phyloP scores from a whole-genome alignment of 2,113 vertebrate genomes.

The Gracilinanus agilis region DNA sequence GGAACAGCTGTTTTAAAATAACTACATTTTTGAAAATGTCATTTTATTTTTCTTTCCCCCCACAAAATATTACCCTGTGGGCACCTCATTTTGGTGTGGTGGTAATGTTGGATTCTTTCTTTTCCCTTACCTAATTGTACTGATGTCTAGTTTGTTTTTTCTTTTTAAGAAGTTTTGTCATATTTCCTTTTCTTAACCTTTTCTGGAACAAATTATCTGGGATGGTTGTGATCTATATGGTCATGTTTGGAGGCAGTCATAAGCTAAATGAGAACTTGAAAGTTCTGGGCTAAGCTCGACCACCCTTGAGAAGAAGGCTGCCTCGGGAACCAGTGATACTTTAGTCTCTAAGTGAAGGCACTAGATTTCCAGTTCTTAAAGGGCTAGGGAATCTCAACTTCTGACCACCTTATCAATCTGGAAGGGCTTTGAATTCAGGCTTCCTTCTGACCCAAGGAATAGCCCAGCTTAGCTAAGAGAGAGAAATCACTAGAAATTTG shows the following conservation, averaged over 20 bases:
- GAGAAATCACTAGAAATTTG: background rate
- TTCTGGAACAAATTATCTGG: background rate
- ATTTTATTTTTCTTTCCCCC: background rate
- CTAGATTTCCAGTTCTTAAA: background rate
- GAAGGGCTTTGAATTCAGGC: background rate
- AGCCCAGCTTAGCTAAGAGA: background rate
- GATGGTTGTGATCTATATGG: background rate
- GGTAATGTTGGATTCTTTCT: background rate
- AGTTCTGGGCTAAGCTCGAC: background rate
- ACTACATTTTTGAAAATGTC: background rate
- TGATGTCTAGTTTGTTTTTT: background rate
- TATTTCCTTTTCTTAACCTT: background rate
- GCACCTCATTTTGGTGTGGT: background rate
- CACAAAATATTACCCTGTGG: background rate
- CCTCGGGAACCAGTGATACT: background rate
- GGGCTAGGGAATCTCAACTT: background rate
- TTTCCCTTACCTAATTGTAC: background rate
- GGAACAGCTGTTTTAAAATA: background rate
- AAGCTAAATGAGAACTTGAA: background rate
- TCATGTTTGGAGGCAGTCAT: background rate
- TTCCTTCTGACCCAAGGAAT: background rate
- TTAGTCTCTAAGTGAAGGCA: background rate
- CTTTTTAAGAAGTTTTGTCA: background rate
- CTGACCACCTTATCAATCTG: background rate
- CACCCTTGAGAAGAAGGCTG: background rate